phyloP scores from a whole-genome alignment of 92 coral and sea anemone genomes.

The Metridium senile region DNA sequence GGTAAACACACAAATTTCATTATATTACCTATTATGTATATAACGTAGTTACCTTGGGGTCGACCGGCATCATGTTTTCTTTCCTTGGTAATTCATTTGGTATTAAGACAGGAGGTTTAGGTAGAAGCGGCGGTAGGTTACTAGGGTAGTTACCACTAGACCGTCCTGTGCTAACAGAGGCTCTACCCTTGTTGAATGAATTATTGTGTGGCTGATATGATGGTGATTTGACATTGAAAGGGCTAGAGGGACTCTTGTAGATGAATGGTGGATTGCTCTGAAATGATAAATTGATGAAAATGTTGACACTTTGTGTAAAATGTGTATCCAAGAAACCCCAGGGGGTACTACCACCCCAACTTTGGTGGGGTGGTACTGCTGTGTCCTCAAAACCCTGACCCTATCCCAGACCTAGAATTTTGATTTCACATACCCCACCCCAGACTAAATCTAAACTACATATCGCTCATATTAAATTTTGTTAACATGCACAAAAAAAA shows the following conservation, averaged over 20 bases:
- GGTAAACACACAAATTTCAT: too few species aligned
- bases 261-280: constrained; percentile 28
- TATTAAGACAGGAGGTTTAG: constrained; percentile 9
- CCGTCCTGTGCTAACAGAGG: not conserved
- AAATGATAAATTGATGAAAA: not conserved
- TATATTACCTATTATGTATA: too few species aligned
- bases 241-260: constrained; percentile 29
- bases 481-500: too few species aligned
- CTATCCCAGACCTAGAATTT: too few species aligned
- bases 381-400: too few species aligned
- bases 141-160: constrained; percentile 5
- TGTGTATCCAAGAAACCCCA: too few species aligned
- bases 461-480: too few species aligned
- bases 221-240: constrained; percentile 8
- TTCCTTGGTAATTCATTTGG: constrained; percentile 10
- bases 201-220: constrained; percentile 3
- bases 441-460: too few species aligned
- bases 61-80: constrained; percentile 19
- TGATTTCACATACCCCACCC: too few species aligned
- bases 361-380: too few species aligned
- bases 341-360: too few species aligned
- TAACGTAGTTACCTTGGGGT: constrained; percentile 28
- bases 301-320: too few species aligned
- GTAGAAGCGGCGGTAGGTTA: constrained; percentile 27
- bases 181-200: not conserved